Conservation (phyloP, 2,113 vertebrate genomes). For the Urocynchramus pylzowi region DNA sequence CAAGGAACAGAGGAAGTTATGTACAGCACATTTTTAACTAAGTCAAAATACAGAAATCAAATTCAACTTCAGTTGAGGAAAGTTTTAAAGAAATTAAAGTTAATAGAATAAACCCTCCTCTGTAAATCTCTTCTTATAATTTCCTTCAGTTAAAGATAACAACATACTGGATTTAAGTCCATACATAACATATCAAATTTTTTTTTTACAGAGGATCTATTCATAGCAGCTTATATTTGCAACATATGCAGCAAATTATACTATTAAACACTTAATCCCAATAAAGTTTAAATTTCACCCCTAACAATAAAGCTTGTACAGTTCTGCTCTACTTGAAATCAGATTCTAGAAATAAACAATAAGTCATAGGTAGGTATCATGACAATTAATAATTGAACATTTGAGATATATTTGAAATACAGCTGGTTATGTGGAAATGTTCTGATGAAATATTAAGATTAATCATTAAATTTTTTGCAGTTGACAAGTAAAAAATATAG, state of each 20-base stretch:
- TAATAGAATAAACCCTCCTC: slow-evolving; percentile 47
- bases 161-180: slow-evolving; percentile 58
- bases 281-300: slow-evolving; percentile 65
- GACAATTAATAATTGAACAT: slow-evolving; percentile 2
- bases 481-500: background rate
- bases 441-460: background rate
- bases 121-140: slow-evolving; percentile 32
- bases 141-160: slow-evolving; percentile 61
- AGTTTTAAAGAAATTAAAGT: slow-evolving; percentile 35
- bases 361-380: background rate
- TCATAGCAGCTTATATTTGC: slow-evolving; percentile 44
- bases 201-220: slow-evolving; percentile 64
- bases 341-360: slow-evolving; percentile 33
- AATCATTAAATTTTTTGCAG: background rate
- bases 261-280: slow-evolving; percentile 73
- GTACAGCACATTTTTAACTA: background rate
- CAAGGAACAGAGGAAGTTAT: slow-evolving; percentile 9
- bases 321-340: slow-evolving; percentile 32
- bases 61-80: background rate
- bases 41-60: slow-evolving; percentile 9
- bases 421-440: background rate
- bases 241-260: slow-evolving; percentile 70
- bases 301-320: slow-evolving; percentile 51
- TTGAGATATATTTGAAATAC: background rate
- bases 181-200: slow-evolving; percentile 57